Conservation (phyloP, 2,888 invertebrate genomes). For the Branchellion lobata region DNA sequence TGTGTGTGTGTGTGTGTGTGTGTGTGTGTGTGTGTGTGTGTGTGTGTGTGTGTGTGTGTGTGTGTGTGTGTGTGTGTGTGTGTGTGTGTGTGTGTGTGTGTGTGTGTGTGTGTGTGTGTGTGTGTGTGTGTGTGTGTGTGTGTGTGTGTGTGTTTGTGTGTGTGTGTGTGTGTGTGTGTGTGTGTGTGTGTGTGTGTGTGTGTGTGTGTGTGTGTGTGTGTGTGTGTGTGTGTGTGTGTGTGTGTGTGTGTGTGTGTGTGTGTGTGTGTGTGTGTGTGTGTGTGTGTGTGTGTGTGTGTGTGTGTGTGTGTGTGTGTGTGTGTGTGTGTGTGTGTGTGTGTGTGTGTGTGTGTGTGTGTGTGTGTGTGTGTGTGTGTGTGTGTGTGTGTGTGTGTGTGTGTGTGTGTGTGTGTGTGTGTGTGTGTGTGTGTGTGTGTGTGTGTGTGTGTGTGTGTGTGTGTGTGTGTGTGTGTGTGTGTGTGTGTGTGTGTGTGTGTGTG, state of each 20-base stretch:
- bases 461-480: not conserved
- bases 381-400: not conserved
- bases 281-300: slow-evolving; percentile 25
- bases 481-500: slow-evolving; percentile 24
- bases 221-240: not conserved
- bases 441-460: not conserved
- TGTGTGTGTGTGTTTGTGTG: not conserved
- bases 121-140: not conserved
- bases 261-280: not conserved
- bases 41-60: slow-evolving; percentile 20
- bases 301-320: not conserved
- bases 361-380: slow-evolving; percentile 25
- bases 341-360: slow-evolving; percentile 23
- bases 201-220: not conserved
- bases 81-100: not conserved
- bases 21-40: slow-evolving; percentile 21
- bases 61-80: slow-evolving; percentile 14
- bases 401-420: not conserved
- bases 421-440: not conserved
- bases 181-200: not conserved
- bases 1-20: not conserved
- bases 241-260: not conserved
- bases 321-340: slow-evolving; percentile 31
- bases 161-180: not conserved
- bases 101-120: not conserved